Evolutionary conservation across 2,113 vertebrate genomes (phyloP).

Genomic region (Tachysurus fulvidraco): DNA sequence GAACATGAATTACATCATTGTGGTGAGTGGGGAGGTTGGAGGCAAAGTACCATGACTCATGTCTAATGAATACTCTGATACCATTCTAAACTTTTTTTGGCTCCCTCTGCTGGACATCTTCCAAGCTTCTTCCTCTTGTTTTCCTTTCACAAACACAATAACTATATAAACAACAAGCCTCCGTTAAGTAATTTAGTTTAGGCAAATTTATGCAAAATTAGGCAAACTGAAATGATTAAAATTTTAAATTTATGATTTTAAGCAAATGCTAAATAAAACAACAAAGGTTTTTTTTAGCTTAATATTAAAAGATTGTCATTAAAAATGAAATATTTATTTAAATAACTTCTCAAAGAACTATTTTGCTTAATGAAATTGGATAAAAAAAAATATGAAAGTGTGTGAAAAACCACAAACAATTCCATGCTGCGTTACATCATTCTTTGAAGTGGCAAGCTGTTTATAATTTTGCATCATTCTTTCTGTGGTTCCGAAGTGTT

Average conservation of each 20-base stretch:
- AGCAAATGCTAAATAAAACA: neutral
- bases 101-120: slow-evolving; percentile 34
- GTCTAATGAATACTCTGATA: neutral
- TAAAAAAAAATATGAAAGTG: neutral
- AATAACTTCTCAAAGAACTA: neutral
- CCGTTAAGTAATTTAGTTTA: neutral
- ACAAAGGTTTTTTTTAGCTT: neutral
- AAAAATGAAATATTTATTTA: slow-evolving; percentile 4
- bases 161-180: neutral
- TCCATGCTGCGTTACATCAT: too few species aligned
- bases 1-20: neutral
- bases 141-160: neutral
- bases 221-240: neutral
- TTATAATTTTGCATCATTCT: neutral
- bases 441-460: neutral
- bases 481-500: neutral
- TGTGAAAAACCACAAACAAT: neutral
- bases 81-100: neutral
- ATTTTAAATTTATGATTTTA: neutral
- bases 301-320: neutral
- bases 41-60: neutral
- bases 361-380: neutral
- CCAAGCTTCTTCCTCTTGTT: neutral
- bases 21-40: neutral
- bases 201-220: neutral